Conservation (phyloP, 2,888 invertebrate genomes). For the Ormia ochracea region DNA sequence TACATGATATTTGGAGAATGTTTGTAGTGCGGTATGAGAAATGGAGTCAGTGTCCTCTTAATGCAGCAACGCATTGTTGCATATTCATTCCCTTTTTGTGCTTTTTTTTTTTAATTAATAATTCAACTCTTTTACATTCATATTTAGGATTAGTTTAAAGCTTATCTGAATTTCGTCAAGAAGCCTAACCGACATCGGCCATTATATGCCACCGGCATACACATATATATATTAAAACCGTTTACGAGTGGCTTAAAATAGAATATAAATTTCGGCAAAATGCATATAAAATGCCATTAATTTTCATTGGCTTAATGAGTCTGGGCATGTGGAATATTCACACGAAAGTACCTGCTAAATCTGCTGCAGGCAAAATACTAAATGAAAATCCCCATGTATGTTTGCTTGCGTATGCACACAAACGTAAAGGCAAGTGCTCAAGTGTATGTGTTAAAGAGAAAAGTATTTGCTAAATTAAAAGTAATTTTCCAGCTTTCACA, state of each 20-base stretch:
- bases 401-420: background rate
- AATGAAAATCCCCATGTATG: background rate
- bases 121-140: too few species aligned
- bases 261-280: conserved; percentile 47
- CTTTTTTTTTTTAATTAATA: too few species aligned
- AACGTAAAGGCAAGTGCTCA: background rate
- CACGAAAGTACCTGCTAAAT: conserved; percentile 7
- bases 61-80: too few species aligned
- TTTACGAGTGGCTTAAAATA: background rate
- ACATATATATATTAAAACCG: too few species aligned
- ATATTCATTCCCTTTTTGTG: too few species aligned
- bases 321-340: conserved; percentile 29
- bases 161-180: background rate
- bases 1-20: too few species aligned
- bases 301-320: conserved; percentile 61
- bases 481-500: conserved; percentile 59
- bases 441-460: conserved; percentile 43
- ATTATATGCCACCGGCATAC: background rate
- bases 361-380: background rate
- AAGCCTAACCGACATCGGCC: background rate
- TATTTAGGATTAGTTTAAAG: conserved; percentile 19
- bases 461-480: conserved; percentile 60
- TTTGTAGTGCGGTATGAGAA: too few species aligned
- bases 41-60: too few species aligned
- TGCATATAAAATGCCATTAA: conserved; percentile 57